Conservation (phyloP, 2,797 vertebrate genomes). For the Staurois parvus region DNA sequence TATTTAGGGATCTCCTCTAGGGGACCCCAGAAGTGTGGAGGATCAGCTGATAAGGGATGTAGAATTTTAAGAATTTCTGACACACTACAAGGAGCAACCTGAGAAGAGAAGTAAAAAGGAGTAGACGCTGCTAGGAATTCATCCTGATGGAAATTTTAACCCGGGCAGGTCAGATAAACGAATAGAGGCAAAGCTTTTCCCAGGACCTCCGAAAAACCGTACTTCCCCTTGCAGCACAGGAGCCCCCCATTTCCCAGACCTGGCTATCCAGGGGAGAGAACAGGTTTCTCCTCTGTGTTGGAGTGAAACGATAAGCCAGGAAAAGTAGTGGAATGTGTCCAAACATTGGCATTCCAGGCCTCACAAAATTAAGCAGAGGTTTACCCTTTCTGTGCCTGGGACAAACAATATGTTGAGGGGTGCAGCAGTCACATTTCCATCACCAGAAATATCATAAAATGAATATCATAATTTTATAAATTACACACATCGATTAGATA, state of each 20-base stretch:
- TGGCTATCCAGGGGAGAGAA: constrained; percentile 15
- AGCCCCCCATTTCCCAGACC: constrained; percentile 18
- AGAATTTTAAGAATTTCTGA: constrained; percentile 74
- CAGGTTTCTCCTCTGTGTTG: constrained; percentile 46
- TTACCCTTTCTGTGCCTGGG: constrained; percentile 19
- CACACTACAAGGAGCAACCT: constrained; percentile 64
- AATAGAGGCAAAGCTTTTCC: constrained; percentile 73
- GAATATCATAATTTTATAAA: too few species aligned
- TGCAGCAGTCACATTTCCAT: neutral
- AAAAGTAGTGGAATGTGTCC: constrained; percentile 39
- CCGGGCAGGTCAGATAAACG: constrained; percentile 73
- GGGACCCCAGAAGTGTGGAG: constrained; percentile 5
- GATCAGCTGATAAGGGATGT: constrained; percentile 61
- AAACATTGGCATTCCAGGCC: constrained; percentile 46
- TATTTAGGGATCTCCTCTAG: too few species aligned
- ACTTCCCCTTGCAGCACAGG: constrained; percentile 38
- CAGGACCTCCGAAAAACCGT: constrained; percentile 74
- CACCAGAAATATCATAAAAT: neutral
- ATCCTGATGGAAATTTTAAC: constrained; percentile 76
- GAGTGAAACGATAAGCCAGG: constrained; percentile 46
- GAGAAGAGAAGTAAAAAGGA: constrained; percentile 66
- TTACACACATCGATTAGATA: too few species aligned
- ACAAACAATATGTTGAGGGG: neutral
- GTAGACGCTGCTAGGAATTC: constrained; percentile 69
- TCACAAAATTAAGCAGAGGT: constrained; percentile 27